Evolutionary conservation across 2,888 invertebrate species (phyloP).

Genomic region (Therioaphis trifolii): DNA sequence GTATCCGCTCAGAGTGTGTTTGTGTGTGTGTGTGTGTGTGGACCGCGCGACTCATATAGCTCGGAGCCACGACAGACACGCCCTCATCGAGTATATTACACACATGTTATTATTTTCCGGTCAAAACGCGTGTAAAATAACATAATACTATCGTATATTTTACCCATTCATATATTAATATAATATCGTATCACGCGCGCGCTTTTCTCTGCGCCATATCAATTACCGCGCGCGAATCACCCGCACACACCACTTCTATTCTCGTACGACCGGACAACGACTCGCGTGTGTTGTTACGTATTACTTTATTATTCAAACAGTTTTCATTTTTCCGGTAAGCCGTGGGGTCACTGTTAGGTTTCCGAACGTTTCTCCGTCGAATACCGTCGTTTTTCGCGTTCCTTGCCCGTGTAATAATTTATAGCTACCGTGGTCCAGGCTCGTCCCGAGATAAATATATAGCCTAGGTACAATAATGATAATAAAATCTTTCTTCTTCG

Average conservation of each 20-base stretch:
- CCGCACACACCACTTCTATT: not conserved
- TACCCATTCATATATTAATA: slow-evolving; percentile 36
- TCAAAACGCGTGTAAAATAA: slow-evolving; percentile 7
- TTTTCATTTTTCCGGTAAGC: no score
- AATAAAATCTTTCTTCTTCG: no score
- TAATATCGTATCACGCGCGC: not conserved
- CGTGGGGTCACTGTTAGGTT: no score
- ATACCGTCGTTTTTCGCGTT: no score
- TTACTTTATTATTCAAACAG: no score
- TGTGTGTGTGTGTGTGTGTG: not conserved
- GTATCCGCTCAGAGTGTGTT: slow-evolving; percentile 1
- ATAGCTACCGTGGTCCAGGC: no score
- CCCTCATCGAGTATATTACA: slow-evolving; percentile 30
- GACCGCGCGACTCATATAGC: slow-evolving; percentile 28
- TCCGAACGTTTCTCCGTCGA: no score
- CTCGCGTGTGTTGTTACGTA: no score
- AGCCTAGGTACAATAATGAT: no score
- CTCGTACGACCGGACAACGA: no score
- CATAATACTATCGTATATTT: not conserved
- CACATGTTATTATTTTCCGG: slow-evolving; percentile 42
- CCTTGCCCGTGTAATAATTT: no score
- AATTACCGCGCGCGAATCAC: not conserved
- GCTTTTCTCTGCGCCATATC: not conserved
- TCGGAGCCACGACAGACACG: slow-evolving; percentile 46
- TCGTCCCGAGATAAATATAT: no score